Evolutionary conservation across 2,797 vertebrate genomes (phyloP).

Genomic region (Malacoctenus gilli): DNA sequence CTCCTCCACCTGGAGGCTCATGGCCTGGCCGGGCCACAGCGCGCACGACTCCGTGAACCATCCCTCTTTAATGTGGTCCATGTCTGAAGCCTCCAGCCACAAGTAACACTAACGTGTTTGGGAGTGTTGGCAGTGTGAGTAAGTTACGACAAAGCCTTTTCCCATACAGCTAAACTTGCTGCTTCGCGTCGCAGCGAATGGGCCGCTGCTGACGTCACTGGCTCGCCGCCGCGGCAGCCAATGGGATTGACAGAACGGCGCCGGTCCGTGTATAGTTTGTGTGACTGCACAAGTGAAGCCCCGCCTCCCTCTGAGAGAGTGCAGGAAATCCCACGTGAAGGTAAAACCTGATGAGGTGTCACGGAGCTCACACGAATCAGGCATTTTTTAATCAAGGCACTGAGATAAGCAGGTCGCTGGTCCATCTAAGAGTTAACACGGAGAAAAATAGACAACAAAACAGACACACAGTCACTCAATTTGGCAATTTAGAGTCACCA

Average conservation of each 20-base stretch:
- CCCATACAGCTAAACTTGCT: slow-evolving; percentile 48
- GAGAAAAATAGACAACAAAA: no score
- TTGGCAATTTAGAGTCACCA: no score
- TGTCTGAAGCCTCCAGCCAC: slow-evolving; percentile 32
- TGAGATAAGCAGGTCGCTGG: no score
- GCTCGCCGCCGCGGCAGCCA: background rate
- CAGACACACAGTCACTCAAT: no score
- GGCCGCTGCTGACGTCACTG: background rate
- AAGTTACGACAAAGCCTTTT: slow-evolving; percentile 22
- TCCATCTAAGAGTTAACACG: no score
- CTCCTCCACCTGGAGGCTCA: slow-evolving; percentile 93
- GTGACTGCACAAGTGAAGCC: slow-evolving; percentile 35
- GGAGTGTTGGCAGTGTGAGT: slow-evolving; percentile 37
- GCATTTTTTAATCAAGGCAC: no score
- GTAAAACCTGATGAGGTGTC: no score
- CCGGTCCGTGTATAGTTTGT: slow-evolving; percentile 46
- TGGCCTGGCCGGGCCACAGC: slow-evolving; percentile 93
- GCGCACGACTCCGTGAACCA: slow-evolving; percentile 95
- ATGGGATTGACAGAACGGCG: slow-evolving; percentile 20
- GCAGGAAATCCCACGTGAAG: slow-evolving; percentile 16
- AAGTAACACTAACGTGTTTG: slow-evolving; percentile 32
- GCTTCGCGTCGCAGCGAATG: slow-evolving; percentile 16
- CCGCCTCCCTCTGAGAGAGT: background rate
- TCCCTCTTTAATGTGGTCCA: slow-evolving; percentile 87
- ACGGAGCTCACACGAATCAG: slow-evolving; percentile 4